A percentile compares a stretch with the other conserved stretches of the same genome.
Conservation (phyloP, 2,797 vertebrate species). For the Sebastes ruberrimus region DNA sequence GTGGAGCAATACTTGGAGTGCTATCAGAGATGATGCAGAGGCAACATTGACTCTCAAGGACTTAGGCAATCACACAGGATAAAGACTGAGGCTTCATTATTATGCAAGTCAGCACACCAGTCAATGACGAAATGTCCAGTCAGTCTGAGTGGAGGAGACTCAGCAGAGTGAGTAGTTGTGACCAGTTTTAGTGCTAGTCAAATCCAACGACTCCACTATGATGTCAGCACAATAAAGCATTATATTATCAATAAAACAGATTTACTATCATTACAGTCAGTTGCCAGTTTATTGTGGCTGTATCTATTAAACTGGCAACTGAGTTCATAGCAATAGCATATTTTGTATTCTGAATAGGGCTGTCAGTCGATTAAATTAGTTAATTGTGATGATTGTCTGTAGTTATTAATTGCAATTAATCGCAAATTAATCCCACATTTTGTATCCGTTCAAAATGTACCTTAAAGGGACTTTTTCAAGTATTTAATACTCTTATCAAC, state of each 20-base stretch:
- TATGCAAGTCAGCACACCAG: slow-evolving; percentile 50
- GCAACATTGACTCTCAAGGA: slow-evolving; percentile 45
- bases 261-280: not conserved
- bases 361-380: too few species aligned
- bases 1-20: slow-evolving; percentile 3
- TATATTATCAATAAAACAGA: not conserved
- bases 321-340: not conserved
- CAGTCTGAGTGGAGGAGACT: slow-evolving; percentile 38
- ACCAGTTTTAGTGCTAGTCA: slow-evolving; percentile 20
- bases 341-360: not conserved
- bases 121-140: slow-evolving; percentile 51
- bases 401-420: too few species aligned
- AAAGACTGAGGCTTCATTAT: slow-evolving; percentile 46
- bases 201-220: not conserved
- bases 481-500: too few species aligned
- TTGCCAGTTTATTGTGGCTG: not conserved
- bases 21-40: slow-evolving; percentile 25
- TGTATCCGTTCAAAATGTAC: too few species aligned
- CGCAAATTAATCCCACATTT: too few species aligned
- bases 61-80: slow-evolving; percentile 36
- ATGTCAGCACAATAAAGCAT: not conserved
- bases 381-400: too few species aligned
- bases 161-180: slow-evolving; percentile 2
- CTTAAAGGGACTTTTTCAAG: too few species aligned
- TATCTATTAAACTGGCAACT: not conserved